phyloP scores from a whole-genome alignment of 2,888 invertebrate genomes.

The Dicranocentrus wangi region DNA sequence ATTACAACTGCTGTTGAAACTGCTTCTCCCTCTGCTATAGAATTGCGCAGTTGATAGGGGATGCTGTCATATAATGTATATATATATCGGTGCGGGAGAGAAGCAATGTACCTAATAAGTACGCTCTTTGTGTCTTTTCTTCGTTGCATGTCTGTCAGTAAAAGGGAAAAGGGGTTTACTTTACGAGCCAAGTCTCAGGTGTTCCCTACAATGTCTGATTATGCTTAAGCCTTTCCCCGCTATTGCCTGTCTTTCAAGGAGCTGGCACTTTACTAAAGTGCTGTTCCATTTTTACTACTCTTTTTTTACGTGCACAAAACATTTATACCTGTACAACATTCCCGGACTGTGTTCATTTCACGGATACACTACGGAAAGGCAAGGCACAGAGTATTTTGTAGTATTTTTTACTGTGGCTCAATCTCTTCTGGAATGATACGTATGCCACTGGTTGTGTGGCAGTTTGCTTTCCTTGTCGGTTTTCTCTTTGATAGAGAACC shows the following conservation, averaged over 20 bases:
- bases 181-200: slow-evolving; percentile 63
- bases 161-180: slow-evolving; percentile 57
- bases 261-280: slow-evolving; percentile 61
- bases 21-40: slow-evolving; percentile 5
- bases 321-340: slow-evolving; percentile 23
- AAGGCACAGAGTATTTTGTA: background rate
- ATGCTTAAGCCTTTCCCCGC: slow-evolving; percentile 58
- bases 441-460: background rate
- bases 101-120: slow-evolving; percentile 45
- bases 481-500: slow-evolving; percentile 12
- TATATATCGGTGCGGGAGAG: background rate
- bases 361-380: too few relatives aligned
- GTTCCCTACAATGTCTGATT: slow-evolving; percentile 62
- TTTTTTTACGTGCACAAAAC: slow-evolving; percentile 53
- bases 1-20: slow-evolving; percentile 50
- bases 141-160: slow-evolving; percentile 59
- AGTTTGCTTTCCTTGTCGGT: background rate
- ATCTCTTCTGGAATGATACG: slow-evolving; percentile 5
- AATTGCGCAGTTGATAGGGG: background rate
- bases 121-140: slow-evolving; percentile 51
- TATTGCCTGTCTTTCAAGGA: slow-evolving; percentile 59
- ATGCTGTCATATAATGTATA: background rate
- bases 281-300: slow-evolving; percentile 56
- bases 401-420: background rate
- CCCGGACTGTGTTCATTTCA: too few relatives aligned